Evolutionary conservation across 2,888 invertebrate species (phyloP), one percentile per base, ranked within the genome.

Genomic region (Parelbella ahira): DNA sequence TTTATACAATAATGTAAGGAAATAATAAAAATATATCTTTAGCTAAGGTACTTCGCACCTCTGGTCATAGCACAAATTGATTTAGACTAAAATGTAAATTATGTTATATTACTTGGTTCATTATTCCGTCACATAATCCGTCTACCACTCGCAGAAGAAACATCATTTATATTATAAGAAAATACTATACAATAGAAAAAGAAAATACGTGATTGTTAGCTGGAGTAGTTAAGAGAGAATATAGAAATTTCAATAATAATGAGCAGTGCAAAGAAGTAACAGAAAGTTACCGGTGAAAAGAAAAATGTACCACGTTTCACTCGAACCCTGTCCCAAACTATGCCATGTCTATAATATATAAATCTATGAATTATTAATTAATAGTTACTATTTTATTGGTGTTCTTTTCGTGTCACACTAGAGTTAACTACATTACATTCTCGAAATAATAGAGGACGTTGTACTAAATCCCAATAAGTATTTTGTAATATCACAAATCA

Each of bases 401-500:
- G 86, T 87, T 87, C 78, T 69, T 72, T 63, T 76, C 63, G 70
- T 81, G 81, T 78, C 70, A 72, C 64, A 66, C 69, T 81, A 81
- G 70, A 68, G 56, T 77, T 71, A 74, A 69, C 75, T 77, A 83
- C 67, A 62, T 71, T 74, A 72, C 71, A 70, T 71, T 61, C 54
- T 69, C 73, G 74, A 82, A 83, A 82, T 69, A 63, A 66, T 60
- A 73, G 60, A 77, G 79, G 80, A 82, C 79, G 76, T 78, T 76
- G 79, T 77, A 76, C 77, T 82, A 84, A 74, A 70, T 70, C 64
- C 78, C 75, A 69, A 71, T 42, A 69, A 74, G 76, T 84, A 80
- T 76, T 65, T 71, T 76, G 76, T 84, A 86, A 82, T 86, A 86
- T 86, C 87, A 86, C 86, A 84, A 82, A 80, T 83, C 68, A 75